Conservation (phyloP, 2,888 invertebrate species). For the Sarcophaga caerulescens region DNA sequence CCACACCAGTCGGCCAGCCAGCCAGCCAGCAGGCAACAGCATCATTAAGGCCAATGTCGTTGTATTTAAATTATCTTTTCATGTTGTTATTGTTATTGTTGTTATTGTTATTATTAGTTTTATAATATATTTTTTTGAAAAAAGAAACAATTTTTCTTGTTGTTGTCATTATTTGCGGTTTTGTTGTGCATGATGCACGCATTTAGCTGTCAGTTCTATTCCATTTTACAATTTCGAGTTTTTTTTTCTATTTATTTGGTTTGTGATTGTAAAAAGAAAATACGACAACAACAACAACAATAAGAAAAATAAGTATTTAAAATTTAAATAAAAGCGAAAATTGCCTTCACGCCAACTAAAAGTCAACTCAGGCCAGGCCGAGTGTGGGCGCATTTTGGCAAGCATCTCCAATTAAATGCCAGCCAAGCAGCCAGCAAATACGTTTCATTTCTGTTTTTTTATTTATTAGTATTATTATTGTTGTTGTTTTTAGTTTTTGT, state of each 20-base stretch:
- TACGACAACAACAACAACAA: conserved; percentile 14
- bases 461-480: neutral
- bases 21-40: conserved; percentile 57
- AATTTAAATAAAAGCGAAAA: conserved; percentile 63
- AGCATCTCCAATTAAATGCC: conserved; percentile 66
- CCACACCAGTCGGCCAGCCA: conserved; percentile 32
- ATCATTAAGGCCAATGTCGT: conserved; percentile 69
- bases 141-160: conserved; percentile 5
- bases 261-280: conserved; percentile 2
- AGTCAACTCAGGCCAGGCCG: conserved; percentile 63
- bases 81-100: conserved; percentile 41
- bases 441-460: conserved; percentile 20
- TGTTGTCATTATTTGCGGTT: conserved; percentile 45
- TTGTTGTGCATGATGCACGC: conserved; percentile 67
- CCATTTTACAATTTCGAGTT: conserved; percentile 60
- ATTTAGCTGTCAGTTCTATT: conserved; percentile 66
- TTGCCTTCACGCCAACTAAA: conserved; percentile 65
- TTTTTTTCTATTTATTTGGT: conserved; percentile 34
- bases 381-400: conserved; percentile 67
- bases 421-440: conserved; percentile 51
- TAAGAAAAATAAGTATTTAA: conserved; percentile 44
- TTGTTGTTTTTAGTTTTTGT: conserved; percentile 47
- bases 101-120: conserved; percentile 38
- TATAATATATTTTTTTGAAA: conserved; percentile 15
- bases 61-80: conserved; percentile 67